Conservation (phyloP, 2,888 invertebrate species). For the Morpho helenor region DNA sequence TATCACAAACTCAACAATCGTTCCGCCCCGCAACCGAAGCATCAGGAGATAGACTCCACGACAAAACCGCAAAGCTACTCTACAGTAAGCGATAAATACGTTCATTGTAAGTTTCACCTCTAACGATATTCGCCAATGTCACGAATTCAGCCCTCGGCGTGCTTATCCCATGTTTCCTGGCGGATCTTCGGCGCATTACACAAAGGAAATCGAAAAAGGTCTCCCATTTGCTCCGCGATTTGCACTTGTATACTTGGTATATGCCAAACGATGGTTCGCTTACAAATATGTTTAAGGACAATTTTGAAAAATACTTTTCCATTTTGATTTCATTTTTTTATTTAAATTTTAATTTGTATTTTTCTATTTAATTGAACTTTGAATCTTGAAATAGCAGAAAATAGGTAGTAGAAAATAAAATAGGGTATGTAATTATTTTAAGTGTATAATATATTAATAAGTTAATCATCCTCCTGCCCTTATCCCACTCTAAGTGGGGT, state of each 20-base stretch:
- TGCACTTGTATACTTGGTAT: background rate
- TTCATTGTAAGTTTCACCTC: background rate
- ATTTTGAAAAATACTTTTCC: background rate
- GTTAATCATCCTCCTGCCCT: no score
- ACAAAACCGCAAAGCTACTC: no score
- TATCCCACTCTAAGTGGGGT: no score
- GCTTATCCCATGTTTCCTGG: conserved; percentile 12
- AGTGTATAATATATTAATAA: no score
- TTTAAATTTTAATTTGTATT: background rate
- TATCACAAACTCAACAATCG: no score
- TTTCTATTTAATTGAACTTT: background rate
- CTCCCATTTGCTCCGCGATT: conserved; percentile 1
- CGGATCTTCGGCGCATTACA: conserved; percentile 14
- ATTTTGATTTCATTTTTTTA: background rate
- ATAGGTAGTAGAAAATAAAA: no score
- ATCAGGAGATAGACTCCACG: no score
- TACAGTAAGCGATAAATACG: no score
- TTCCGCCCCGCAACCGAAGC: no score
- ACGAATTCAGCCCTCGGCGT: conserved; percentile 8
- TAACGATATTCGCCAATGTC: background rate
- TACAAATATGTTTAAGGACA: background rate
- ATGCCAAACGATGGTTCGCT: background rate
- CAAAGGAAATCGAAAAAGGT: conserved; percentile 14
- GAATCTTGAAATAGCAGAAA: no score
- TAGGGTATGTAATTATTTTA: no score